Base-by-base conservation (phyloP, 1,140 invertebrate species). In the Teleogryllus occipitalis region DNA sequence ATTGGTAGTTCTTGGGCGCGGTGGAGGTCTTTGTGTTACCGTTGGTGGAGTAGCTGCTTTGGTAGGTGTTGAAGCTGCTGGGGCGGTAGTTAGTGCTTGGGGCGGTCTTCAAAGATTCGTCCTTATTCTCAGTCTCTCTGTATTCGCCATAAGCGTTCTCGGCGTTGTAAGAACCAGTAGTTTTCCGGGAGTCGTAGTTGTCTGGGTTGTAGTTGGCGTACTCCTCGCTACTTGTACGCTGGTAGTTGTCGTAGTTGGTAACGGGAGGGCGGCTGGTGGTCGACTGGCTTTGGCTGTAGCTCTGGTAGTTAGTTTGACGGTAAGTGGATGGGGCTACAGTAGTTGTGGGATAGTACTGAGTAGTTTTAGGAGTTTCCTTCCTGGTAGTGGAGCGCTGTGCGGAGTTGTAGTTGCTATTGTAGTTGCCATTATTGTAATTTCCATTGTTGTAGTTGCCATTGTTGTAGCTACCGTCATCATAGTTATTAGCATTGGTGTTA, bases 41-140 rank as follows among this genome's bases (percentile, higher is more conserved):
- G 39, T 47, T 46, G 75, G 76, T 27, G 65, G 46, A 72, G 65
- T 78, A 78, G 74, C 39, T 78, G 76, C 46, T 74, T 27, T 78
- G 76, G 47, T 74, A 80, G 72, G 48, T 81, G 46, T 81, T 81
- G 77, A 81, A 78, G 47, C 74, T 78, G 46, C 77, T 81, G 7
- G 80, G 80, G 21, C 77, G 72, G 47, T 76, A 78, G 73, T 81
- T 81, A 39, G 47, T 81, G 73, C 80, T 81, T 8, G 65, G 80
- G 8, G 80, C 80, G 12, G 80, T 79, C 74, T 79, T 81, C 74
- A 81, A 54, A 22, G 75, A 78, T 46, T 81, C 80, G 10, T n/a
- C 75, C n/a, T 79, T 27, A 14, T 7, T 48, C 18, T 80, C 54
- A 2, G 54, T 3, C 10, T 65, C 54, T 10, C 54, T 10, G 54